Evolutionary conservation across 2,797 vertebrate genomes (phyloP).

Genomic region (Hypotaenidia philippensis): DNA sequence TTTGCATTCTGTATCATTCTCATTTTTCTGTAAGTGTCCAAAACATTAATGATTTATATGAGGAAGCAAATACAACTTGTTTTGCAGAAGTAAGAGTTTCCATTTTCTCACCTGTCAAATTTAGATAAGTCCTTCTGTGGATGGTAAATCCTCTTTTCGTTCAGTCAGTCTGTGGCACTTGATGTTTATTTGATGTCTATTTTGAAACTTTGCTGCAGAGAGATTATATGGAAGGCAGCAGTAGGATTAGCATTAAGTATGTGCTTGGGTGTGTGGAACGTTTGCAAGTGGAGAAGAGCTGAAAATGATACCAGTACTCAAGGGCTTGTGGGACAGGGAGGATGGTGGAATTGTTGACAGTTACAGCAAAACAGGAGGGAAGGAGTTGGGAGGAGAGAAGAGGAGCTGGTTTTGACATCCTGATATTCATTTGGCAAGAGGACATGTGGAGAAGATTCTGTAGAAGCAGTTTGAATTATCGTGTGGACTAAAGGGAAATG

Average conservation of each 20-base stretch:
- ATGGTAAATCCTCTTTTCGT: neutral
- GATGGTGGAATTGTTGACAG: neutral
- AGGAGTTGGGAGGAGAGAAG: neutral
- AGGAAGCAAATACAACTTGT: neutral
- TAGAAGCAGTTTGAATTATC: constrained; percentile 43
- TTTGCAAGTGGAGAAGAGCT: constrained; percentile 5
- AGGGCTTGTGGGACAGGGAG: neutral
- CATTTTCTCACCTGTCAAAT: neutral
- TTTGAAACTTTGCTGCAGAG: neutral
- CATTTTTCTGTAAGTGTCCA: neutral
- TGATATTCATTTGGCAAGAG: constrained; percentile 29
- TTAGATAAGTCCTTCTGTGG: neutral
- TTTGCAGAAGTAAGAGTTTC: neutral
- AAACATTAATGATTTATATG: neutral
- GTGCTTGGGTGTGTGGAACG: neutral
- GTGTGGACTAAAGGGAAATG: constrained; percentile 48
- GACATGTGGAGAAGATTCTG: constrained; percentile 27
- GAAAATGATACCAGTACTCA: neutral
- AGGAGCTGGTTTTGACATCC: neutral
- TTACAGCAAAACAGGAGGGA: neutral
- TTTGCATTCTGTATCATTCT: neutral
- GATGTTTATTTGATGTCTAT: neutral
- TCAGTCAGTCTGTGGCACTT: neutral
- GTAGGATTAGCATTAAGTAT: neutral
- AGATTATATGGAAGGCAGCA: neutral